Percentiles rank a stretch among this genome's conserved stretches.
Conservation (phyloP, 2,888 invertebrate genomes). For the Tipula helvola region DNA sequence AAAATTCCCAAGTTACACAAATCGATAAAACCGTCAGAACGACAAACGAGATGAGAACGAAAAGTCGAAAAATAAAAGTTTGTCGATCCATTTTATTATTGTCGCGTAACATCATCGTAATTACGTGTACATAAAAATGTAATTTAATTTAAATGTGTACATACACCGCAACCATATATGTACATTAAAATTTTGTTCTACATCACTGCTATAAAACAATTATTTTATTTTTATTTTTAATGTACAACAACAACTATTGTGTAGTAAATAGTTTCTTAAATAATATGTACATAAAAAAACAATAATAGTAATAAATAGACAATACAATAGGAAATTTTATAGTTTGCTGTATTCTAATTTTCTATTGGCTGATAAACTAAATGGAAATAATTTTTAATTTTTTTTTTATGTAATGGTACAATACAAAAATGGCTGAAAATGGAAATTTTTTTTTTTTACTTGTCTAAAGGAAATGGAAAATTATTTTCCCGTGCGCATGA, state of each 20-base stretch:
- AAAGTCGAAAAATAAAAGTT: not conserved
- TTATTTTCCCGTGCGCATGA: not conserved
- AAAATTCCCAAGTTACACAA: not conserved
- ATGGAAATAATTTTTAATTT: not conserved
- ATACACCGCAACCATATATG: not conserved
- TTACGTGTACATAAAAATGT: not conserved
- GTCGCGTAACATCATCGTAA: not conserved
- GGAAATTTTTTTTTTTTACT: not conserved
- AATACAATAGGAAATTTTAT: not conserved
- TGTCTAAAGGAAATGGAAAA: not conserved
- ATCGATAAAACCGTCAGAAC: not conserved
- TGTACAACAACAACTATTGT: not conserved
- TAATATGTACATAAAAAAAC: not conserved
- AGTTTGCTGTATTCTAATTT: constrained; percentile 4
- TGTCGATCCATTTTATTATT: not conserved
- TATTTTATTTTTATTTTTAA: not conserved
- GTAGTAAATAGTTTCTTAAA: not conserved
- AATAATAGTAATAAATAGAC: not conserved
- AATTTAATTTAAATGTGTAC: not conserved
- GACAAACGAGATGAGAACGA: not conserved
- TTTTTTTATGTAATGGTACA: too few relatives aligned
- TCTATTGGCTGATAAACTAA: not conserved
- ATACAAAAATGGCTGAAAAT: not conserved
- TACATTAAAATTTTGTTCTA: not conserved
- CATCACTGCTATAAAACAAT: not conserved